These are phyloP conservation scores for Paradoxurus hermaphroditus DNA, from an alignment of 2,113 vertebrate species.

Conservation along the genomic window DNA sequence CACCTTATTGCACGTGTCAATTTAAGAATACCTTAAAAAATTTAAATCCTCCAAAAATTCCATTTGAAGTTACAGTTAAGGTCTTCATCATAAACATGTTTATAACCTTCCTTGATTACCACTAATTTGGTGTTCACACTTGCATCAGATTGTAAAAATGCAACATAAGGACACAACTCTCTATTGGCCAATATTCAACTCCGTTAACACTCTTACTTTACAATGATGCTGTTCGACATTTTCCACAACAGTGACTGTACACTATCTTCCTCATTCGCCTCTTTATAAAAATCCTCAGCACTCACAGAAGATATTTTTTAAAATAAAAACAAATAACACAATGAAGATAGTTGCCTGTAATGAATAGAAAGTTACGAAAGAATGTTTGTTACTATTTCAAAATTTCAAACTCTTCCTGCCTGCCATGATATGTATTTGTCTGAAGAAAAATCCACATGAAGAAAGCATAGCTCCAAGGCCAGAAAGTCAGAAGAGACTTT, in stretches of 20 bases:
- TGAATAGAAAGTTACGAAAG: neutral
- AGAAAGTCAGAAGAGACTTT: neutral
- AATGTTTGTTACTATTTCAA: neutral
- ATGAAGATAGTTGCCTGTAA: neutral
- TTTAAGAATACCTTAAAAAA: neutral
- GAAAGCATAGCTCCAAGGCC: neutral
- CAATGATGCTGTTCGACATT: neutral
- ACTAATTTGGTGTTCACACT: neutral
- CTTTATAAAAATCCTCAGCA: neutral
- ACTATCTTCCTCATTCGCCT: neutral
- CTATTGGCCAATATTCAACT: neutral
- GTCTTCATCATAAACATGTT: neutral
- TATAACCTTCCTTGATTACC: neutral
- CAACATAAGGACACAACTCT: neutral
- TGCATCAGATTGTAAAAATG: neutral
- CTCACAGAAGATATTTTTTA: neutral
- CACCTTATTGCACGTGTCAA: neutral
- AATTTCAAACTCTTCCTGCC: neutral
- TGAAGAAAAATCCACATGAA: neutral
- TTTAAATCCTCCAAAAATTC: neutral
- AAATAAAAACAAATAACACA: neutral
- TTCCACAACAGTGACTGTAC: neutral
- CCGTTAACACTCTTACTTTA: neutral
- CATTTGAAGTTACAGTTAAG: neutral
- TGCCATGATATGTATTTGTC: neutral